These are phyloP conservation scores for Gephyroberyx darwinii DNA, from an alignment of 2,797 vertebrate species.

Conservation along the genomic window DNA sequence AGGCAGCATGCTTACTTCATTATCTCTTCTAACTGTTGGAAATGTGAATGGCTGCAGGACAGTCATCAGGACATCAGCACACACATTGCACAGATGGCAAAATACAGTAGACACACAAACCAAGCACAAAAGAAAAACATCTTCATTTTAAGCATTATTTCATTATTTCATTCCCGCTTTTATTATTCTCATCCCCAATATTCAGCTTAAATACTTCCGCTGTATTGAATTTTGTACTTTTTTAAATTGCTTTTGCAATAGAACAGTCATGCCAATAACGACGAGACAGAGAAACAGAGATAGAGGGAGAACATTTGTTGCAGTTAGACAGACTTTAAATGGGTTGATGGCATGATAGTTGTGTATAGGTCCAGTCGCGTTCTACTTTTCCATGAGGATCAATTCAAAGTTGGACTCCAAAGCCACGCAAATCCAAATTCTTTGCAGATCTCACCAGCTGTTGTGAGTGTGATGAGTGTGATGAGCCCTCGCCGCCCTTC, in stretches of 20 bases:
- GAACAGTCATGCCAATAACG: not conserved
- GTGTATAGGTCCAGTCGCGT: slow-evolving; percentile 1
- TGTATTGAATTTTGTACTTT: not conserved
- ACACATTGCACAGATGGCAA: too few species aligned
- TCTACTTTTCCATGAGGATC: slow-evolving; percentile 18
- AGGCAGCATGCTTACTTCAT: not conserved
- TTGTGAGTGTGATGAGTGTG: slow-evolving; percentile 28
- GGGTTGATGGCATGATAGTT: not conserved
- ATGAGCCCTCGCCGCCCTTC: not conserved
- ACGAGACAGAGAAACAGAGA: not conserved
- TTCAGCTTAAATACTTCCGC: not conserved
- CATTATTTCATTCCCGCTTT: not conserved
- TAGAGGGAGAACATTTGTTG: not conserved
- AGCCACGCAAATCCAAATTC: slow-evolving; percentile 42
- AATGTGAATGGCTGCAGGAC: not conserved
- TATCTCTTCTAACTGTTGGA: too few species aligned
- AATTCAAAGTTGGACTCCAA: slow-evolving; percentile 32
- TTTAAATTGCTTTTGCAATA: not conserved
- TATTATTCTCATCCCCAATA: not conserved
- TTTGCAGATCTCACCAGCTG: slow-evolving; percentile 35
- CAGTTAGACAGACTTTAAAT: not conserved
- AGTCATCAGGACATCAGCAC: too few species aligned
- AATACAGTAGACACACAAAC: too few species aligned
- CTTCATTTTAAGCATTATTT: not conserved
- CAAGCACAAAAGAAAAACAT: too few species aligned